Evolutionary conservation across 2,797 vertebrate genomes (phyloP).

Genomic region (Falco biarmicus): DNA sequence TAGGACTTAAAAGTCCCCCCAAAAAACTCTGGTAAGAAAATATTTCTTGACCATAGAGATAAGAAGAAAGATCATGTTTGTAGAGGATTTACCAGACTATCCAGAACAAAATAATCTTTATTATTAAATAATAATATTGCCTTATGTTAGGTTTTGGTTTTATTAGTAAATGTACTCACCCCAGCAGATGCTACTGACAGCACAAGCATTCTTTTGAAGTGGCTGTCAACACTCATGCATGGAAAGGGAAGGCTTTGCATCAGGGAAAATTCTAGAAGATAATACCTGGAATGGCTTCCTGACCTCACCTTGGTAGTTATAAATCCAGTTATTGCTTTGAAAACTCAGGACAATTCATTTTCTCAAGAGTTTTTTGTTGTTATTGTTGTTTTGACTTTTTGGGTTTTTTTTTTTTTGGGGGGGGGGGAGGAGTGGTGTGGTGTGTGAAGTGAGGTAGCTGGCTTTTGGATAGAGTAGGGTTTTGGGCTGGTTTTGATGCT

Average conservation of each 20-base stretch:
- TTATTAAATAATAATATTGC: neutral
- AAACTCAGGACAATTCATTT: neutral
- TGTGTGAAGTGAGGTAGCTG: fast-evolving
- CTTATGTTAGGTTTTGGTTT: neutral
- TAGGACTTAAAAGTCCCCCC: neutral
- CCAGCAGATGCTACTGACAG: neutral
- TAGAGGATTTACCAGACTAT: neutral
- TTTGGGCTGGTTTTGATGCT: neutral
- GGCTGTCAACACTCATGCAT: neutral
- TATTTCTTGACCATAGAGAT: neutral
- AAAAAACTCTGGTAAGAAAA: neutral
- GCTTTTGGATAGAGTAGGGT: fast-evolving
- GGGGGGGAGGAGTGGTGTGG: too few relatives aligned
- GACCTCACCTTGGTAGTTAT: neutral
- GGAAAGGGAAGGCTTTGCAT: neutral
- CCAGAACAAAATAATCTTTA: neutral
- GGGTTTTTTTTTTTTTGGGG: too few relatives aligned
- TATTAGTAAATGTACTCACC: neutral
- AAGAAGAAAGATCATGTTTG: neutral
- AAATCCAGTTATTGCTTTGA: neutral
- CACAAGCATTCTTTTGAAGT: neutral
- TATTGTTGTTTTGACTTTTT: neutral
- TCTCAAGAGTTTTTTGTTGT: neutral
- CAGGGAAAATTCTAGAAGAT: neutral
- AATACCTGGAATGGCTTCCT: neutral